phyloP scores from a whole-genome alignment of 2,888 invertebrate species.

The Rotaria sp. region DNA sequence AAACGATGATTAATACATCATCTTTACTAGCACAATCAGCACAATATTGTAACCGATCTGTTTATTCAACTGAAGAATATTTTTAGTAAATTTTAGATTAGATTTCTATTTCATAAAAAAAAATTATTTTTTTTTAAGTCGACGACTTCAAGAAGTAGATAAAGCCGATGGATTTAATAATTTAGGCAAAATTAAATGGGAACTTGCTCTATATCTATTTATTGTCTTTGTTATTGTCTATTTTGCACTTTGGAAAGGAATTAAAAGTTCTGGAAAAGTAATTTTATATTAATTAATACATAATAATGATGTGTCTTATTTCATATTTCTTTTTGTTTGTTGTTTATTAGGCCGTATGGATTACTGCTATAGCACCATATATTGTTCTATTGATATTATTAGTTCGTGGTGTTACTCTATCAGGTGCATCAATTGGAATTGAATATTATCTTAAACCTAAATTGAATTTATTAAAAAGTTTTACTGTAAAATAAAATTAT shows the following conservation, averaged over 20 bases:
- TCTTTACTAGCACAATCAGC: neutral
- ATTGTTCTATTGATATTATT: constrained; percentile 77
- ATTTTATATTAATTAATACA: neutral
- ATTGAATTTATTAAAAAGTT: constrained; percentile 65
- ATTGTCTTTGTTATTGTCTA: constrained; percentile 54
- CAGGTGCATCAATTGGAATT: constrained; percentile 77
- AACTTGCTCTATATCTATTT: constrained; percentile 51
- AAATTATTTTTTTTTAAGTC: neutral
- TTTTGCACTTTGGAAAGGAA: constrained; percentile 56
- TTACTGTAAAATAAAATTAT: constrained; percentile 28
- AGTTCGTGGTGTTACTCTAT: constrained; percentile 72
- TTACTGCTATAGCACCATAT: constrained; percentile 85
- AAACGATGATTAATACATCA: neutral
- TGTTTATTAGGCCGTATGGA: constrained; percentile 73
- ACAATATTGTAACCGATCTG: neutral
- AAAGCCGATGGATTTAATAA: constrained; percentile 47
- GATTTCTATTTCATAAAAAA: neutral
- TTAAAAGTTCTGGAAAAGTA: constrained; percentile 56
- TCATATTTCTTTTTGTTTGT: neutral
- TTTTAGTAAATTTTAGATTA: constrained; percentile 38
- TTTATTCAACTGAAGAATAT: constrained; percentile 41
- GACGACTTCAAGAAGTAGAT: constrained; percentile 40
- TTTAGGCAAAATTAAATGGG: constrained; percentile 52
- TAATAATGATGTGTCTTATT: neutral
- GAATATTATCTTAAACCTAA: constrained; percentile 74